Base-by-base conservation (phyloP, 30 jellyfish, hydroid and myxozoan genomes). In the Catostylus mosaicus region DNA sequence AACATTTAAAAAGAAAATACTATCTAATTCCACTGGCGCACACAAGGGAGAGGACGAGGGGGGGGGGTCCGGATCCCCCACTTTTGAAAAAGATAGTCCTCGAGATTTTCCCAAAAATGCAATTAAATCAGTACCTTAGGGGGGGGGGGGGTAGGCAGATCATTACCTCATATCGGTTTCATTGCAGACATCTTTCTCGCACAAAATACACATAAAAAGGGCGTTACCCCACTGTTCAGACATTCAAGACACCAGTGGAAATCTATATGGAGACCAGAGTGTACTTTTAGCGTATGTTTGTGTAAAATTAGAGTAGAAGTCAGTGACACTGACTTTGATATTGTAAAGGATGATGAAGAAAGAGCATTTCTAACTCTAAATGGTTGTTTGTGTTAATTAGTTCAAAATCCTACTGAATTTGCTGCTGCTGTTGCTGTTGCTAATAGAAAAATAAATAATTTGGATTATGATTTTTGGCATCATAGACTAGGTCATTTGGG, bases 401-500 rank as follows among this genome's bases (percentile, higher is more conserved):
- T 59, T 22, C n/a, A 59, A 20, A 59, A 24, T 59, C 8, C 72
- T 59, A 20, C 36, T 8, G 36, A 59, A 59, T 59, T 59, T 59
- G 72, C 72, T 59, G 72, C 72, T 59, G 72, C n/a, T 59, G 72
- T 20, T 59, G 72, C 72, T 59, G n/a, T 59, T 20, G 9, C 72
- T 7, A 59, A 20, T 7, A 30, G 72, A 10, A 59, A 10, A 7
- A 20, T 8, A 7, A 59, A 59, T 20, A 59, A 30, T 7, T 59
- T 59, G 72, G n/a, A 59, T 59, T 59, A 59, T 59, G 81, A 18
- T 24, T 33, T 38, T 6, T 82, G 92, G 92, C 92, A 71, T 52
- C 61, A 32, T 20, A 59, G 91, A 2, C 69, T 10, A n/a, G 78
- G 92, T 4, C 92, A 82, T 45, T 48, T 82, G 67, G 72, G 88